A percentile compares a stretch with the other conserved stretches of the same genome.
These are phyloP conservation scores for Garrulus glandarius DNA, from an alignment of 2,797 vertebrate genomes.

Conservation along the genomic window DNA sequence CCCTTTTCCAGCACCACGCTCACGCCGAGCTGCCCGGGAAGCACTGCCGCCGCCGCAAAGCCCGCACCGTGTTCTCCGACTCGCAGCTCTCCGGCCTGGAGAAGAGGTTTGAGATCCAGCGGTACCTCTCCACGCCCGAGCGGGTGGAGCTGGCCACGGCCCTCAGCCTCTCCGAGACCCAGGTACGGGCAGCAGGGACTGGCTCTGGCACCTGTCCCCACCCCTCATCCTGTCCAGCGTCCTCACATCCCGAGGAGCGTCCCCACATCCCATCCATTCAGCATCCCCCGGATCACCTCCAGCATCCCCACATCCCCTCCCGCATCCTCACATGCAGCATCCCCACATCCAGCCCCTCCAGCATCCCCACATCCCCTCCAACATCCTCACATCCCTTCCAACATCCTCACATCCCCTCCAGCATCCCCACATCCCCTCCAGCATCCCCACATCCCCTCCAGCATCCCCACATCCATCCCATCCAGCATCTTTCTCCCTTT, in stretches of 20 bases:
- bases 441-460: not conserved
- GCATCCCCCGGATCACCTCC: not conserved
- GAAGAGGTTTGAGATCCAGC: constrained; percentile 94
- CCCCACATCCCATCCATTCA: not conserved
- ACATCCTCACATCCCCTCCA: too few relatives aligned
- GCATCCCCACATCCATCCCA: not conserved
- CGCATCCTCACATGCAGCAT: not conserved
- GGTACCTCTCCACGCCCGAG: constrained; percentile 95
- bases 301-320: too few relatives aligned
- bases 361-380: not conserved
- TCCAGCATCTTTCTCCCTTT: not conserved
- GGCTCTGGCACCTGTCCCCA: rapidly evolving
- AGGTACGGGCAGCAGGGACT: constrained; percentile 74
- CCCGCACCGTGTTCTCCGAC: constrained; percentile 96
- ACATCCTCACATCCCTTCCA: not conserved
- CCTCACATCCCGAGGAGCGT: not conserved
- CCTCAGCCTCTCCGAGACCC: constrained; percentile 97
- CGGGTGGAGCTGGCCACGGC: constrained; percentile 95
- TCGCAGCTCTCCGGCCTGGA: constrained; percentile 95
- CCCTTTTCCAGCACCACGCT: constrained; percentile 90
- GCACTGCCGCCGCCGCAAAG: constrained; percentile 94
- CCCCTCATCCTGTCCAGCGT: rapidly evolving
- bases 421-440: not conserved
- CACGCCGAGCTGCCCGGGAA: constrained; percentile 92
- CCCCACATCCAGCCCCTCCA: not conserved